Evolutionary conservation across 2,888 invertebrate genomes (phyloP).

Genomic region (Azorinus chamasolen): DNA sequence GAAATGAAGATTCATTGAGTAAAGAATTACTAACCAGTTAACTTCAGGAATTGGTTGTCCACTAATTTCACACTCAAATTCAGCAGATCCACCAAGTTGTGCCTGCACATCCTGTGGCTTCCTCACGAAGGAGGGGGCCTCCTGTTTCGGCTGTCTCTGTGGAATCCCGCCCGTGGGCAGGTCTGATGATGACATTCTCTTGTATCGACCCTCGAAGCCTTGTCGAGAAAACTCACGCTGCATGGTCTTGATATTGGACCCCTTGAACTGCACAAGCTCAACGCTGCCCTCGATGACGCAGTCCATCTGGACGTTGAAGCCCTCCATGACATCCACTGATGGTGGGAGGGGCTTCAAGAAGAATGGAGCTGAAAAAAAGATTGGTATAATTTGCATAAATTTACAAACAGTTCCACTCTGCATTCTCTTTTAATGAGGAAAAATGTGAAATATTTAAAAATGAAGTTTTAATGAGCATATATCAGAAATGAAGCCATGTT

Average conservation of each 20-base stretch:
- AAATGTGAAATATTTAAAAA: no score
- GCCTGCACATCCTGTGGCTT: constrained; percentile 73
- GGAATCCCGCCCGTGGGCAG: constrained; percentile 30
- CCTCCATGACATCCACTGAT: constrained; percentile 82
- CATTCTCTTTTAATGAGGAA: no score
- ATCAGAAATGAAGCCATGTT: no score
- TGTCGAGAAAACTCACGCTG: constrained; percentile 69
- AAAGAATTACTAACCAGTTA: constrained; percentile 77
- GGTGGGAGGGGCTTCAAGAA: constrained; percentile 82
- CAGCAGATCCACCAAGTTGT: constrained; percentile 77
- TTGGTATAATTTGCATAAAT: no score
- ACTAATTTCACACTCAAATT: constrained; percentile 76
- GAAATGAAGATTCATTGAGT: no score
- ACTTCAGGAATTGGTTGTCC: constrained; percentile 79
- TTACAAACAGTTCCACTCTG: no score
- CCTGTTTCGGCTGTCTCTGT: constrained; percentile 38
- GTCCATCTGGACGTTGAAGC: constrained; percentile 81
- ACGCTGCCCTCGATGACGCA: constrained; percentile 92
- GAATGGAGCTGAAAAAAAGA: constrained; percentile 77
- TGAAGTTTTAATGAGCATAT: no score
- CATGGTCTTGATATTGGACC: constrained; percentile 66
- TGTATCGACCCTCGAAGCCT: constrained; percentile 78
- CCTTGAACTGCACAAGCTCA: constrained; percentile 74
- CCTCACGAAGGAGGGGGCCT: constrained; percentile 53
- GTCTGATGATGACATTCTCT: constrained; percentile 61